Percentiles rank a stretch among this genome's conserved stretches.
These are phyloP conservation scores for Xyliphius kryptos DNA, from an alignment of 2,113 vertebrate genomes.

Conservation along the genomic window DNA sequence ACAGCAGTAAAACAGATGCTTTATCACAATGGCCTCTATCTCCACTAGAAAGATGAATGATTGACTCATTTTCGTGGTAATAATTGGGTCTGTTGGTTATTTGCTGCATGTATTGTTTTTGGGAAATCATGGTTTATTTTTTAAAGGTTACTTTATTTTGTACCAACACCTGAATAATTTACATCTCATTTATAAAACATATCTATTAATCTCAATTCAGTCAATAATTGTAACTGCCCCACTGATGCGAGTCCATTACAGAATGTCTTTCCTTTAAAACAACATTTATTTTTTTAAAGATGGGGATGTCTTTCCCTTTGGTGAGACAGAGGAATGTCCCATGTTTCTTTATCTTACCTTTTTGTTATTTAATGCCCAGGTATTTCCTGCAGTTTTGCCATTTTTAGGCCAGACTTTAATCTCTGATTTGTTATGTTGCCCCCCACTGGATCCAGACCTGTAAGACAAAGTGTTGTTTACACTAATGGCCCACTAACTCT, in stretches of 20 bases:
- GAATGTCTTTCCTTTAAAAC: no score
- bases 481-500: slow-evolving; percentile 67
- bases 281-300: no score
- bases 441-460: slow-evolving; percentile 62
- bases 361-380: slow-evolving; percentile 53
- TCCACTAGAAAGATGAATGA: slow-evolving; percentile 41
- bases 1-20: slow-evolving; percentile 59
- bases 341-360: slow-evolving; percentile 47
- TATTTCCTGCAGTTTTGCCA: slow-evolving; percentile 48
- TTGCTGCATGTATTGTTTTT: slow-evolving; percentile 14
- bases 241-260: no score
- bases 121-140: no score
- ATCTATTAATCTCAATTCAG: no score
- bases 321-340: slow-evolving; percentile 37
- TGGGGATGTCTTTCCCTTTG: no score
- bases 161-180: no score
- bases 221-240: no score
- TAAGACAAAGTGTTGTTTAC: slow-evolving; percentile 81
- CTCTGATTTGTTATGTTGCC: slow-evolving; percentile 59
- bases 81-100: slow-evolving; percentile 27
- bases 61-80: slow-evolving; percentile 41
- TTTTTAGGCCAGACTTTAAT: slow-evolving; percentile 59
- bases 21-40: slow-evolving; percentile 47
- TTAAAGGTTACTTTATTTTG: not conserved
- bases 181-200: no score